phyloP scores from a whole-genome alignment of 2,113 vertebrate species.

The Uropsilus gracilis region DNA sequence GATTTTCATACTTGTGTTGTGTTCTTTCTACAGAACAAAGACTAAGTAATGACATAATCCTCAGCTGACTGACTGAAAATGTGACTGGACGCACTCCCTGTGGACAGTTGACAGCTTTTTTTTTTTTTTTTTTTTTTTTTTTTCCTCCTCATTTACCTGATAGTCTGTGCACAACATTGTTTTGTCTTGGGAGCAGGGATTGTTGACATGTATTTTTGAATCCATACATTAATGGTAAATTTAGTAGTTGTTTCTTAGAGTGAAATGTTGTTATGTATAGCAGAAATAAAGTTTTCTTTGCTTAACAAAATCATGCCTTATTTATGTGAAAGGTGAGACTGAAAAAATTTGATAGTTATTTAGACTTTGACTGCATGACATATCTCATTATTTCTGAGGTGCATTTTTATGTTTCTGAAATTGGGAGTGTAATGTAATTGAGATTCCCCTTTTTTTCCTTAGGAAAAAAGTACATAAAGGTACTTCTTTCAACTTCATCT shows the following conservation, averaged over 20 bases:
- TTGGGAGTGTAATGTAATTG: not conserved
- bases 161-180: conserved; percentile 74
- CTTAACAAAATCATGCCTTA: conserved; percentile 79
- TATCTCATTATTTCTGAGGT: conserved; percentile 63
- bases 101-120: conserved; percentile 88
- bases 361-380: conserved; percentile 65
- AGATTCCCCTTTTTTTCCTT: not conserved
- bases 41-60: conserved; percentile 88
- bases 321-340: conserved; percentile 74
- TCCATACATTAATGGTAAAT: conserved; percentile 73
- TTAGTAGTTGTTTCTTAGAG: conserved; percentile 75
- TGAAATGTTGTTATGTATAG: conserved; percentile 78
- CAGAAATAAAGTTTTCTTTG: conserved; percentile 76
- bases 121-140: conserved; percentile 83
- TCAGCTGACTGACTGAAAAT: conserved; percentile 89
- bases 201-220: conserved; percentile 72
- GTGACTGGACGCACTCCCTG: conserved; percentile 88
- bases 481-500: conserved; percentile 41
- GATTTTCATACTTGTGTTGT: conserved; percentile 87
- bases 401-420: conserved; percentile 22
- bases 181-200: conserved; percentile 66
- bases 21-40: conserved; percentile 90
- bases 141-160: conserved; percentile 70
- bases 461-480: not conserved
- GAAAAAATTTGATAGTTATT: conserved; percentile 69